Conservation (phyloP, 2,113 vertebrate species). For the Lophius piscatorius region DNA sequence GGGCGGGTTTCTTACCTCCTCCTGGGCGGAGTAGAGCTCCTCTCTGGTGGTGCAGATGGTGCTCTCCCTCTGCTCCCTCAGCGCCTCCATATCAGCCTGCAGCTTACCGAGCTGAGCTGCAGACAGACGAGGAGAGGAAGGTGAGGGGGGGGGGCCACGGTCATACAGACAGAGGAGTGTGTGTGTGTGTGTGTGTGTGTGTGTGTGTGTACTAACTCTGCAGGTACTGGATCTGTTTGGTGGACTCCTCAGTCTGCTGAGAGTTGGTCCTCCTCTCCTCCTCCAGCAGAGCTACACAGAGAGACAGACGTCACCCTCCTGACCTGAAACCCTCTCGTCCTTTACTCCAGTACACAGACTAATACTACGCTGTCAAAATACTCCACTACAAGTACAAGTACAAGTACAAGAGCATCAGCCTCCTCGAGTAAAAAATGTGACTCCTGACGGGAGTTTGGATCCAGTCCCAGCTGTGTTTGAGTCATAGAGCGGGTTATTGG, state of each 20-base stretch:
- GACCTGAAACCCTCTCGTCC: too few species aligned
- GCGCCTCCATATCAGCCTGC: constrained; percentile 89
- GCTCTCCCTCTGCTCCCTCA: constrained; percentile 91
- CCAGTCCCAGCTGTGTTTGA: too few species aligned
- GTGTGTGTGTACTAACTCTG: constrained; percentile 84
- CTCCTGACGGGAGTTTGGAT: too few species aligned
- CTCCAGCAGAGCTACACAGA: constrained; percentile 88
- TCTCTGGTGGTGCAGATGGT: constrained; percentile 88
- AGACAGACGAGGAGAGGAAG: background rate
- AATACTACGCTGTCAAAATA: too few species aligned
- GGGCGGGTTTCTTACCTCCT: too few species aligned
- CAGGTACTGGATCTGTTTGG: constrained; percentile 94
- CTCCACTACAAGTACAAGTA: too few species aligned
- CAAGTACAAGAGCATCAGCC: too few species aligned
- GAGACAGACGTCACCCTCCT: constrained; percentile 6
- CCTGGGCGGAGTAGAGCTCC: constrained; percentile 89
- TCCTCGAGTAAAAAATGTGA: too few species aligned
- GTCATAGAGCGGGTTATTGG: too few species aligned
- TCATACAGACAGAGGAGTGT: background rate
- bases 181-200: constrained; percentile 17
- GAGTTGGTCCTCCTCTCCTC: constrained; percentile 91
- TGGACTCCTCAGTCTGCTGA: constrained; percentile 90
- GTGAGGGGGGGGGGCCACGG: background rate
- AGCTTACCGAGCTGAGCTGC: constrained; percentile 83
- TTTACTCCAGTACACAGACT: too few species aligned